Evolutionary conservation across 92 coral and sea anemone species (phyloP), one percentile per base, ranked within the genome.

Genomic region (Phenganax marumi): DNA sequence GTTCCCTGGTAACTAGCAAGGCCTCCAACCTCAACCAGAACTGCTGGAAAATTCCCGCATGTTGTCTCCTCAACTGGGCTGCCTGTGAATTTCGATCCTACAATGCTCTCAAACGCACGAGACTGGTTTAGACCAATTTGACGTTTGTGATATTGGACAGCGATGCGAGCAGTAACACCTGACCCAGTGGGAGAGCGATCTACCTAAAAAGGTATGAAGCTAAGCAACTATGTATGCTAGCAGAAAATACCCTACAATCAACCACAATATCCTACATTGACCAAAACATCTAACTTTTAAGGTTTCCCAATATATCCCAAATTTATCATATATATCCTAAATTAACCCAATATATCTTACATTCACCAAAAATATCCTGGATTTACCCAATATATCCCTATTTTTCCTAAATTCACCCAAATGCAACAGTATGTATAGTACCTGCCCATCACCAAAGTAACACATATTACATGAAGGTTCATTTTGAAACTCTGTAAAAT

Each of bases 111-210:
- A 81, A 96, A 96, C 61, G 85, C 89, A 46, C 97, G 97, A 50
- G 76, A 62, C 81, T 96, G 92, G 82, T 91, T 84, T 72, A 91
- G 70, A 26, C 85, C 91, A 24, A 96, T 92, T 79, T 91, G 92
- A 79, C 89, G 74, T 62, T 90, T 93, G 39, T 92, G 97, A 82
- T 89, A 88, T 80, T 96, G 99, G 13, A 96, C 96, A 8, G 99
- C 99, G 72, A 96, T 86, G 54, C 99, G 93, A 0, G 99, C 97
- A 23, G 99, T 92, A 57, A 96, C 97, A 12, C 99, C 99, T 47
- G 99, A 96, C 17, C 99, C 99, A 60, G 97, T 91, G 39, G 99
- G 99, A 47, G 89, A 50, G 11, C 99, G 90, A 77, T 96, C 99
- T 76, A 96, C 97, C 99, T 96, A 58, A 18, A 14, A 64, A 79